Base-by-base conservation (phyloP, 2,113 vertebrate species). In the Pachyramphus minor region DNA sequence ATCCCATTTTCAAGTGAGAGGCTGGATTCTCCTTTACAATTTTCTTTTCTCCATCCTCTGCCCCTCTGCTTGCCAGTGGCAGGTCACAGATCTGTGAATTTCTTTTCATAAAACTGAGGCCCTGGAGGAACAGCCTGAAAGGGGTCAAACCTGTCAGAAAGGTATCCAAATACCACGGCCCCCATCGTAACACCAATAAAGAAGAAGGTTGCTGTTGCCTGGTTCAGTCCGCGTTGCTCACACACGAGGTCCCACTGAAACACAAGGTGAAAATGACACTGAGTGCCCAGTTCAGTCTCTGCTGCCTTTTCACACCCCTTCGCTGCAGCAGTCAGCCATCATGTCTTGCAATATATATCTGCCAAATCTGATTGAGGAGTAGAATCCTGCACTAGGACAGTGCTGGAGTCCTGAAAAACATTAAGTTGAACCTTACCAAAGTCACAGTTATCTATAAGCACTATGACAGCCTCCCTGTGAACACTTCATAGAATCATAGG, bases 161-260 rank as follows among this genome's bases (percentile, higher is more conserved):
- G 97, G 91, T 98, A 97, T 52, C 99, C 99, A 14, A 98, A 99
- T 28, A 98, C 55, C 74, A 98, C 88, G 3, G 99, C 98, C 63
- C 99, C 99, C n/a, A 95, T 18, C 21, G 99, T 99, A 41, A 99
- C 98, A 0, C 99, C 99, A 3, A 97, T 62, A 77, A 99, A 99
- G 96, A 99, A 99, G 85, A 98, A 93, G 28, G 99, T 99, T 33
- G 98, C 98, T 1, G 98, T 96, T 1, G 97, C 97, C 87, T 98
- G 98, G 92, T 98, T 99, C 96, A 99, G 96, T 77, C 98, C 96
- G n/a, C 98, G 99, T 72, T 92, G 98, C 83, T 98, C 96, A 14
- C 99, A 99, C 81, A 99, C 98, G 1, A 99, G 98, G 95, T 99
- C 98, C 99, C 99, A 99, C 99, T 99, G 97, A 55, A 96, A 97